phyloP scores from a whole-genome alignment of 2,888 invertebrate genomes.

The Caenorhabditis sp. region DNA sequence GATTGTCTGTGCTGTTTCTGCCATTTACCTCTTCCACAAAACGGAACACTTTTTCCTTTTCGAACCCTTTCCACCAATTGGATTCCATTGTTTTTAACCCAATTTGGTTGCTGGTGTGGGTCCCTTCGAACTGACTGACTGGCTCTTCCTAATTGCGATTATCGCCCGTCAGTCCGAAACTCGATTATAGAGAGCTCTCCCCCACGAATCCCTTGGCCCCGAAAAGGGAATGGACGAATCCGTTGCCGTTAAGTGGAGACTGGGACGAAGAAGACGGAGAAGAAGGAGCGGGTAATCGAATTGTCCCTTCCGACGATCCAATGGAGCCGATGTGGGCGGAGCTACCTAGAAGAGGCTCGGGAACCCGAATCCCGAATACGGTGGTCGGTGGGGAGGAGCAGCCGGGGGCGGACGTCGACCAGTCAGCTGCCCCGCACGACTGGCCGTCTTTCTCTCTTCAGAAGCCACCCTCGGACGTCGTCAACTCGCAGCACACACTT shows the following conservation, averaged over 20 bases:
- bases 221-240: constrained; percentile 24
- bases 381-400: constrained; percentile 41
- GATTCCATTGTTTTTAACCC: constrained; percentile 39
- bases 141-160: constrained; percentile 54
- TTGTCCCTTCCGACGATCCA: constrained; percentile 47
- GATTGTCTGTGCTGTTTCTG: background rate
- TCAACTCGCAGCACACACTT: constrained; percentile 39
- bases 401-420: constrained; percentile 40
- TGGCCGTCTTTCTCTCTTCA: constrained; percentile 24
- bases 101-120: constrained; percentile 27
- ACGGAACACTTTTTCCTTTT: constrained; percentile 14
- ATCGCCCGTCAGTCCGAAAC: constrained; percentile 52
- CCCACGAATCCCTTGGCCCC: too few relatives aligned
- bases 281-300: constrained; percentile 53
- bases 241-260: constrained; percentile 44
- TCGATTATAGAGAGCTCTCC: constrained; percentile 41
- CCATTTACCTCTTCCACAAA: background rate
- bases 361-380: constrained; percentile 30
- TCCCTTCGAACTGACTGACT: constrained; percentile 11
- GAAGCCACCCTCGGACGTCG: constrained; percentile 35
- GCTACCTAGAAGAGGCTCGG: constrained; percentile 39
- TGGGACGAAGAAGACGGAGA: constrained; percentile 29
- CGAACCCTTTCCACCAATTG: background rate
- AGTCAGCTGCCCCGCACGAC: constrained; percentile 32
- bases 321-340: constrained; percentile 32